Conservation (phyloP, 1,140 invertebrate species). For the Pachypeltis micranthus region DNA sequence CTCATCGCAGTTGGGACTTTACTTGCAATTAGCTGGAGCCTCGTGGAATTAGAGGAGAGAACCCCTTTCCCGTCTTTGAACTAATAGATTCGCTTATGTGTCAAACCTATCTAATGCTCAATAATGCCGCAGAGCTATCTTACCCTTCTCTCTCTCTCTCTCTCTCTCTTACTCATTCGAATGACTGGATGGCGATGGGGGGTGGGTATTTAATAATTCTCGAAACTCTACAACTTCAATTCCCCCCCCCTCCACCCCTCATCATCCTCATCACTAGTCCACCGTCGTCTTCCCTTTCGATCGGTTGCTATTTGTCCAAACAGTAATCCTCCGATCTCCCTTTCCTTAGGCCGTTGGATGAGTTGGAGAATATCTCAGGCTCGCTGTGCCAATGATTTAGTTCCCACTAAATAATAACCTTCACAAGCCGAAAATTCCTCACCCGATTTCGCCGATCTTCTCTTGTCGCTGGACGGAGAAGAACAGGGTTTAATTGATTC, state of each 20-base stretch:
- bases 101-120: conserved; percentile 17
- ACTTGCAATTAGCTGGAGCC: conserved; percentile 13
- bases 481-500: no score
- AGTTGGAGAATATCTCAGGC: background rate
- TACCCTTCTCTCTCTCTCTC: background rate
- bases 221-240: background rate
- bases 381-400: background rate
- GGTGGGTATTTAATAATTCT: conserved; percentile 14
- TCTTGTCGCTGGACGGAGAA: no score
- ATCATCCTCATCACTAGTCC: background rate
- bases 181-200: background rate
- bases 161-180: no score
- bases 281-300: background rate
- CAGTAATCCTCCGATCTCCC: conserved; percentile 2
- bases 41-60: conserved; percentile 1
- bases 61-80: conserved; percentile 3
- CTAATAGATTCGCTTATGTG: conserved; percentile 17
- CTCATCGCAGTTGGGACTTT: conserved; percentile 10
- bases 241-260: background rate
- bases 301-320: conserved; percentile 11
- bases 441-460: no score
- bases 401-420: background rate
- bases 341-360: background rate
- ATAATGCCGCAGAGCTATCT: conserved; percentile 14
- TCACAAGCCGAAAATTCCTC: no score